Conservation (phyloP, 2,888 invertebrate species). For the Labia minor region DNA sequence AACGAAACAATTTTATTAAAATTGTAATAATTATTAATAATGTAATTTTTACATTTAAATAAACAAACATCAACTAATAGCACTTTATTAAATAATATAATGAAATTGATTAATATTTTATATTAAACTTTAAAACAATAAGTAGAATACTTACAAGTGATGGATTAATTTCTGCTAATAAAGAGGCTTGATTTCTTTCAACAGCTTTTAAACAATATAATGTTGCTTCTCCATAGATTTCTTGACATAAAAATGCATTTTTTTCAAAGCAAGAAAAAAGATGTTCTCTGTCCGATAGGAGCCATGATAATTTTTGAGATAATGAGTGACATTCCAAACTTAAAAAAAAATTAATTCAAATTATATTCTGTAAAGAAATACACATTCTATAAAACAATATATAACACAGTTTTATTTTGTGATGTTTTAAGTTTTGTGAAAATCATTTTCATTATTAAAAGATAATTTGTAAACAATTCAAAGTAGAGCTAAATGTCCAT, state of each 20-base stretch:
- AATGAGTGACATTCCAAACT: conserved; percentile 47
- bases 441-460: too few species aligned
- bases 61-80: too few species aligned
- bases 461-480: too few species aligned
- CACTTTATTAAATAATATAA: too few species aligned
- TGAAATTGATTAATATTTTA: too few species aligned
- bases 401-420: too few species aligned
- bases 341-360: conserved; percentile 29
- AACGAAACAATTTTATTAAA: too few species aligned
- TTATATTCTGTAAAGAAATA: not conserved
- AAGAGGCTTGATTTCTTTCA: conserved; percentile 48
- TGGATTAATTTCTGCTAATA: conserved; percentile 51
- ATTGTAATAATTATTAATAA: too few species aligned
- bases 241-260: conserved; percentile 48
- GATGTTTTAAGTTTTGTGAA: not conserved
- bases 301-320: conserved; percentile 48
- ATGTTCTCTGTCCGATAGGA: conserved; percentile 51
- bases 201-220: conserved; percentile 52
- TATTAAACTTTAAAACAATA: too few species aligned
- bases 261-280: conserved; percentile 46
- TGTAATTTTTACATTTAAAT: too few species aligned
- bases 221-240: conserved; percentile 47
- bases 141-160: conserved; percentile 40
- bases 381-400: not conserved
- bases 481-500: too few species aligned